Conservation (phyloP, 2,797 vertebrate genomes). For the Paramormyrops hopkinsi region DNA sequence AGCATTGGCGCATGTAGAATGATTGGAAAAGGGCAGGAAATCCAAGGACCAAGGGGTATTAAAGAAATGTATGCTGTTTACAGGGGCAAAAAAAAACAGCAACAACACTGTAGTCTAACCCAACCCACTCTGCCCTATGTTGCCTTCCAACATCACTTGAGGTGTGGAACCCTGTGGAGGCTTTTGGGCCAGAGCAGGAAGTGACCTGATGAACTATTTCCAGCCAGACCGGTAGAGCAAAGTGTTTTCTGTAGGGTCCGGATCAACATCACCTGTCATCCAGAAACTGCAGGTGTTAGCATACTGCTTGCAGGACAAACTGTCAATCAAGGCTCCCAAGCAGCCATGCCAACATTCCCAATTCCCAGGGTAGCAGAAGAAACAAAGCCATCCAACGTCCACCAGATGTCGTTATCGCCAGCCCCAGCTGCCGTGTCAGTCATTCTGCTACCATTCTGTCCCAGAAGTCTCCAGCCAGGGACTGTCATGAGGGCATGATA, state of each 20-base stretch:
- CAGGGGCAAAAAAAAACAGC: neutral
- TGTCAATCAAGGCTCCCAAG: neutral
- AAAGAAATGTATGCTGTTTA: neutral
- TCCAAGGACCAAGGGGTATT: neutral
- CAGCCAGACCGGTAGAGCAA: neutral
- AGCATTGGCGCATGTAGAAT: neutral
- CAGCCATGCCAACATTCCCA: neutral
- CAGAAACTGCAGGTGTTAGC: slow-evolving; percentile 3
- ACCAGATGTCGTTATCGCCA: neutral
- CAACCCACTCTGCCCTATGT: neutral
- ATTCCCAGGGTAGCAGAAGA: neutral
- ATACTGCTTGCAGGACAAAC: neutral
- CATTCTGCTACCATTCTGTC: neutral
- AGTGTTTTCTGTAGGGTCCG: neutral
- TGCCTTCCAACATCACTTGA: neutral
- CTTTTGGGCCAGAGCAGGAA: neutral
- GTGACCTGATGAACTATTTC: neutral
- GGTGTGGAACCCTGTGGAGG: neutral
- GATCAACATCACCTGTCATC: neutral
- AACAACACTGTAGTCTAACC: neutral
- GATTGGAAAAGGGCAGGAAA: neutral
- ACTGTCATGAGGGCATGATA: neutral
- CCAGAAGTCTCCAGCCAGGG: neutral
- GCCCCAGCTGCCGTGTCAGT: neutral
- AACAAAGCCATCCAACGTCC: neutral